Conservation (phyloP, 1,140 invertebrate genomes). For the Liolophura sinensis region DNA sequence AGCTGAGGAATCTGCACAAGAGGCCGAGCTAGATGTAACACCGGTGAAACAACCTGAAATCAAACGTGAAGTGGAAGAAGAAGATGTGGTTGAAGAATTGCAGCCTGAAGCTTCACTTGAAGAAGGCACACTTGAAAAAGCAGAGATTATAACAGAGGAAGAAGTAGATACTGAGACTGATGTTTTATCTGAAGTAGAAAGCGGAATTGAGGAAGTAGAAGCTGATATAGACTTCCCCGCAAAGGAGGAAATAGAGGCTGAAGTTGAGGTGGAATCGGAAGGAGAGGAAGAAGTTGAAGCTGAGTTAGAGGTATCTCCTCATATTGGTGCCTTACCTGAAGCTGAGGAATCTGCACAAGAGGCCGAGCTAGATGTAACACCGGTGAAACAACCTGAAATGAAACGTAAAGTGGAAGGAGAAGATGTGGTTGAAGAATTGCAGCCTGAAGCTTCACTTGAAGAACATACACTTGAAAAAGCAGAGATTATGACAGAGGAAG, state of each 20-base stretch:
- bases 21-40: neutral
- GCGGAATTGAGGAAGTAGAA: conserved; percentile 8
- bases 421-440: neutral
- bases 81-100: neutral
- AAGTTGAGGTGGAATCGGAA: neutral
- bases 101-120: too few species aligned
- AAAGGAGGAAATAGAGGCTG: neutral
- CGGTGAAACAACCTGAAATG: neutral
- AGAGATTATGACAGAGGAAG: neutral
- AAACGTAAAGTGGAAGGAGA: neutral
- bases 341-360: neutral
- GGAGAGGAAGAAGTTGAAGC: neutral
- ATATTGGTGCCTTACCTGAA: neutral
- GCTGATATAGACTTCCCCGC: neutral
- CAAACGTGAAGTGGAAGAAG: neutral
- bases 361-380: neutral
- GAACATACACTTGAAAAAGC: too few species aligned
- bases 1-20: too few species aligned
- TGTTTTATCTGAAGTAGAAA: neutral
- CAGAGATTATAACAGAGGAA: neutral
- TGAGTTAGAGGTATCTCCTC: neutral
- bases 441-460: neutral
- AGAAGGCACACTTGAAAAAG: neutral
- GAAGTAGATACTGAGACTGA: conserved; percentile 2
- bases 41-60: neutral